A percentile compares a stretch with the other conserved stretches of the same genome.
phyloP scores from a whole-genome alignment of 2,113 vertebrate genomes.

The Pterocles orientalis region DNA sequence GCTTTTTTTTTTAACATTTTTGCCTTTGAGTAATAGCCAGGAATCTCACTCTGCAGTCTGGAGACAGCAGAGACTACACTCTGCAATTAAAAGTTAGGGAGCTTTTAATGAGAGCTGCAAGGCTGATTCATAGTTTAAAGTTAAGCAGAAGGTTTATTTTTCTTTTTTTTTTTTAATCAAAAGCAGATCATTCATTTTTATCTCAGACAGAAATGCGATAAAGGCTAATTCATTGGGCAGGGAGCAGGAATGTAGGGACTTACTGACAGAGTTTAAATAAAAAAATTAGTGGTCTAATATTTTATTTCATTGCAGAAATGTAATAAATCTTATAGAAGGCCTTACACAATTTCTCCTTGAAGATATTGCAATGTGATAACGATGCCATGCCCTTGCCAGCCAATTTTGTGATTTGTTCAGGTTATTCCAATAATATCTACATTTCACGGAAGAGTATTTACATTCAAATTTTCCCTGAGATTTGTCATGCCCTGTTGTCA shows the following conservation, averaged over 20 bases:
- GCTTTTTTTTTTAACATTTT: not conserved
- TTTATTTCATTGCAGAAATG: conserved; percentile 55
- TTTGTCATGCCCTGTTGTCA: conserved; percentile 56
- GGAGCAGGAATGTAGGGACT: not conserved
- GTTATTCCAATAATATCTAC: conserved; percentile 67
- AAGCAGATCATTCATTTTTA: conserved; percentile 53
- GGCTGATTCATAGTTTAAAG: conserved; percentile 58
- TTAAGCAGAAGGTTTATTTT: conserved; percentile 18
- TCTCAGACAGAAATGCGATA: conserved; percentile 48
- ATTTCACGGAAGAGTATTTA: conserved; percentile 48
- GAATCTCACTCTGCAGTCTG: not conserved
- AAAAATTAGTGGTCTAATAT: not conserved
- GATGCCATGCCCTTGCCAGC: conserved; percentile 23
- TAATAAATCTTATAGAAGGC: conserved; percentile 30
- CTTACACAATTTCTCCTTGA: conserved; percentile 51
- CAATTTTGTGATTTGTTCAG: conserved; percentile 60
- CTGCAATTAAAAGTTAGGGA: conserved; percentile 44
- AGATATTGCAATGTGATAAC: conserved; percentile 28
- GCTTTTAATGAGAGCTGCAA: conserved; percentile 51
- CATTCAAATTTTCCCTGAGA: conserved; percentile 59
- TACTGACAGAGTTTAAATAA: conserved; percentile 4
- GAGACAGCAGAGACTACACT: conserved; percentile 26
- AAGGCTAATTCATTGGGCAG: conserved; percentile 10
- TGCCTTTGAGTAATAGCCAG: conserved; percentile 8
- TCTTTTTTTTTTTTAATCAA: conserved; percentile 14